These are phyloP conservation scores for Acrocephalus arundinaceus DNA, from an alignment of 2,113 vertebrate species.

Conservation along the genomic window DNA sequence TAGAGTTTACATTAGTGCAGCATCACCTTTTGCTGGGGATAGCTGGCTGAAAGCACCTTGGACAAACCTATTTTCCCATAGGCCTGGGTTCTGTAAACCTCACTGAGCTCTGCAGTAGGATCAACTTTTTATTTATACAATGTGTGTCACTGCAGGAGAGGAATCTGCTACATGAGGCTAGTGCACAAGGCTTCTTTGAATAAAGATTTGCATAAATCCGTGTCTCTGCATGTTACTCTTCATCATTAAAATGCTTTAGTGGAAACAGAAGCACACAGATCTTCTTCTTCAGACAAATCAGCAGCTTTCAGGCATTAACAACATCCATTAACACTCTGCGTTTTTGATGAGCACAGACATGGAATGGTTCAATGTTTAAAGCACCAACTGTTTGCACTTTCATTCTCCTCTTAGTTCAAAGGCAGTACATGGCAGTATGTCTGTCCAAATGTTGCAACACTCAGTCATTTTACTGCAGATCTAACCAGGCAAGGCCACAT, in stretches of 20 bases:
- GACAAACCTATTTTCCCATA: conserved; percentile 43
- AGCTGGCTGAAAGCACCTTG: conserved; percentile 11
- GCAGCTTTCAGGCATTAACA: conserved; percentile 62
- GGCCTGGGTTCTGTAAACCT: conserved; percentile 65
- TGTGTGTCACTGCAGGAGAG: background rate
- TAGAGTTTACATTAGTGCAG: conserved; percentile 14
- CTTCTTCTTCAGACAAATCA: conserved; percentile 66
- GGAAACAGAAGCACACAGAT: conserved; percentile 50
- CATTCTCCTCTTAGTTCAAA: conserved; percentile 63
- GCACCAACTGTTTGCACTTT: conserved; percentile 56
- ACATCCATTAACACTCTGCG: conserved; percentile 50
- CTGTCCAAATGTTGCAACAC: conserved; percentile 72
- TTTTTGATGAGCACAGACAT: conserved; percentile 63
- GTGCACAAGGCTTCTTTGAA: conserved; percentile 18
- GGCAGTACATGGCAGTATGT: conserved; percentile 47
- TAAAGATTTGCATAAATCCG: conserved; percentile 45
- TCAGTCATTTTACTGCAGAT: conserved; percentile 63
- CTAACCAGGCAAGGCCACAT: background rate
- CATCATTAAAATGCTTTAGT: conserved; percentile 66
- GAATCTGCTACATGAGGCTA: conserved; percentile 15
- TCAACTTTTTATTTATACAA: background rate
- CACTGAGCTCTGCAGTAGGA: conserved; percentile 29
- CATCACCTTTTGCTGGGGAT: background rate
- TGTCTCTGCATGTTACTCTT: conserved; percentile 52
- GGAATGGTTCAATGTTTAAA: conserved; percentile 69